These are phyloP conservation scores for Pammene aurita DNA, from an alignment of 2,888 invertebrate genomes.

Conservation along the genomic window DNA sequence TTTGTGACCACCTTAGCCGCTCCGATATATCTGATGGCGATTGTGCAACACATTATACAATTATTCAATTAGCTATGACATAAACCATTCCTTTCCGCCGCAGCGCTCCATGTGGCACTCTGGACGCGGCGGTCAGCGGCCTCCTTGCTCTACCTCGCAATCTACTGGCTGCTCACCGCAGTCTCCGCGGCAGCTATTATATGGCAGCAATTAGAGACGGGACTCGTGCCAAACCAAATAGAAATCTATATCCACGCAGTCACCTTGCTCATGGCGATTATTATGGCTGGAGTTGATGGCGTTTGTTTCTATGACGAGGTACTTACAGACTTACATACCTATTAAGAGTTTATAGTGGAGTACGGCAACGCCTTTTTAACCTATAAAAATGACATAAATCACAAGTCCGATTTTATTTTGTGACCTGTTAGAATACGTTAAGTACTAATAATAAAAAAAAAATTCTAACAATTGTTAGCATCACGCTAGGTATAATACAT, in stretches of 20 bases:
- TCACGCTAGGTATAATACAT: too few species aligned
- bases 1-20: too few species aligned
- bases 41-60: too few species aligned
- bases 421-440: too few species aligned
- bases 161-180: slow-evolving; percentile 74
- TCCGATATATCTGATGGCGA: too few species aligned
- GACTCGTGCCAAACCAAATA: slow-evolving; percentile 52
- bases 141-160: slow-evolving; percentile 72
- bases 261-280: slow-evolving; percentile 58
- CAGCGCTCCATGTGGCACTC: slow-evolving; percentile 66
- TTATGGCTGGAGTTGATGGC: slow-evolving; percentile 68
- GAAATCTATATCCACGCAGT: slow-evolving; percentile 66
- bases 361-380: too few species aligned
- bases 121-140: slow-evolving; percentile 72
- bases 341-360: too few species aligned
- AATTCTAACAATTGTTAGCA: too few species aligned
- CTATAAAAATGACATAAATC: too few species aligned
- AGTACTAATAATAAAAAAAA: too few species aligned
- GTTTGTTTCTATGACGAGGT: slow-evolving; percentile 78
- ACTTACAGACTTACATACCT: slow-evolving; percentile 42
- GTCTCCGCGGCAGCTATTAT: slow-evolving; percentile 62
- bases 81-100: not conserved
- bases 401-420: too few species aligned
- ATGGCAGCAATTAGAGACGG: slow-evolving; percentile 57
- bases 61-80: not conserved